Conservation (phyloP, 2,113 vertebrate species). For the Mustelus asterias region DNA sequence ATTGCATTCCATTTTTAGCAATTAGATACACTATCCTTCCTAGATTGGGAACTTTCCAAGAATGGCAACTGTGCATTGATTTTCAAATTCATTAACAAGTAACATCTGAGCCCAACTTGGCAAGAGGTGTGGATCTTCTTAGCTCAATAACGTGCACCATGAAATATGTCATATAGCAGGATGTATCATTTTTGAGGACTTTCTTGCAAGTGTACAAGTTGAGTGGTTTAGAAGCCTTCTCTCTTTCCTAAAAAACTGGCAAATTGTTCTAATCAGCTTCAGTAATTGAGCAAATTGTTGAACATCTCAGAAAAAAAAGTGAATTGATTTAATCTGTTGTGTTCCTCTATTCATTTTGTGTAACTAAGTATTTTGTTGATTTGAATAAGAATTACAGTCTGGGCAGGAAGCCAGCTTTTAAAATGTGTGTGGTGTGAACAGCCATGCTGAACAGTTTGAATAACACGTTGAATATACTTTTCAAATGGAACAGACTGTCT, state of each 20-base stretch:
- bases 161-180: not conserved
- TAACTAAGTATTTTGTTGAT: not conserved
- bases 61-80: not conserved
- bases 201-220: not conserved
- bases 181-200: not conserved
- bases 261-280: not conserved
- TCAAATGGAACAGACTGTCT: not conserved
- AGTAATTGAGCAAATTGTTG: not conserved
- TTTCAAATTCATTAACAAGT: not conserved
- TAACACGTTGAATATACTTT: not conserved
- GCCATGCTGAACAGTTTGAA: not conserved
- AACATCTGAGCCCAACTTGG: slow-evolving; percentile 6
- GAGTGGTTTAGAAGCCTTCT: not conserved
- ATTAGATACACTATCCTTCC: not conserved
- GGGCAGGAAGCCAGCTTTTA: not conserved
- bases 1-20: not conserved
- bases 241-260: not conserved
- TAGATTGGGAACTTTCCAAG: not conserved
- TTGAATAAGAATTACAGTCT: not conserved
- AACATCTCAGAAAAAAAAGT: not conserved
- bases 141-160: not conserved
- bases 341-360: not conserved
- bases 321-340: not conserved
- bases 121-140: not conserved
- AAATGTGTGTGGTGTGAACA: not conserved